Conservation (phyloP, 2,888 invertebrate species). For the Pheosia tremula region DNA sequence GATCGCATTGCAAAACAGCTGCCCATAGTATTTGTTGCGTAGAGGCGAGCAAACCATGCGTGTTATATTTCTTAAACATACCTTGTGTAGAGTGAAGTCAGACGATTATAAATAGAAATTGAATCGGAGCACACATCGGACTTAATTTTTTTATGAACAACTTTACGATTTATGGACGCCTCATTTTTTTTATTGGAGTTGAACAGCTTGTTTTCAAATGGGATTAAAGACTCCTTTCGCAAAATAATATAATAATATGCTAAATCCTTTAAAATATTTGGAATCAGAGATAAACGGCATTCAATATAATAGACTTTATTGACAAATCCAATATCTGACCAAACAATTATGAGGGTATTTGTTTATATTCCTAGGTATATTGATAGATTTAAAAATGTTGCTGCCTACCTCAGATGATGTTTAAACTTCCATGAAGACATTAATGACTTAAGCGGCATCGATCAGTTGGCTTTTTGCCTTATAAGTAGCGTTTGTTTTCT, state of each 20-base stretch:
- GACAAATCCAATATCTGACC: too few relatives aligned
- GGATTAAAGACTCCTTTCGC: not conserved
- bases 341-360: too few relatives aligned
- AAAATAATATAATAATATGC: not conserved
- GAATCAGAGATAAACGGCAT: too few relatives aligned
- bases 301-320: too few relatives aligned
- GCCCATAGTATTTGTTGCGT: slow-evolving; percentile 48
- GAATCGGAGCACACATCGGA: slow-evolving; percentile 56
- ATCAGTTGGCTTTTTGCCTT: slow-evolving; percentile 48
- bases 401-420: slow-evolving; percentile 10
- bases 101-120: slow-evolving; percentile 70
- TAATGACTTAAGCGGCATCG: slow-evolving; percentile 45
- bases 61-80: slow-evolving; percentile 49
- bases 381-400: not conserved
- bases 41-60: slow-evolving; percentile 48
- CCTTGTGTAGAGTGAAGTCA: slow-evolving; percentile 62
- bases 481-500: slow-evolving; percentile 54
- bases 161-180: slow-evolving; percentile 54
- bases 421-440: slow-evolving; percentile 35
- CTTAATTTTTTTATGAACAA: slow-evolving; percentile 61
- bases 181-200: slow-evolving; percentile 20
- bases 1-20: slow-evolving; percentile 49
- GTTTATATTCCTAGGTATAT: too few relatives aligned
- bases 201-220: slow-evolving; percentile 15
- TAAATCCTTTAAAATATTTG: too few relatives aligned